These are phyloP conservation scores for Suncus etruscus DNA, from an alignment of 2,113 vertebrate genomes.

Conservation along the genomic window DNA sequence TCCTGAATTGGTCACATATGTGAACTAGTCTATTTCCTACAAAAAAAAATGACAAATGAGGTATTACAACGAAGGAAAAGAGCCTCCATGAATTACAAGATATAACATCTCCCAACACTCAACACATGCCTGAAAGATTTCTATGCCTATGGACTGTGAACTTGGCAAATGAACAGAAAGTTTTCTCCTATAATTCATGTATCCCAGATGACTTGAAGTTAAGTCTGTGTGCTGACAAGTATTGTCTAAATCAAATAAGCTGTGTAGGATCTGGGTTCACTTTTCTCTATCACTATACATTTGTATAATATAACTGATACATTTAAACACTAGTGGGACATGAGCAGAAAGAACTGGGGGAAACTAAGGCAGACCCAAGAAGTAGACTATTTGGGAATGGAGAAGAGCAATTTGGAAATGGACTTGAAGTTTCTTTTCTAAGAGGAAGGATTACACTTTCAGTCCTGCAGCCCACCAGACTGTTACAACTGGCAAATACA, in stretches of 20 bases:
- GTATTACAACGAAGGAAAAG: slow-evolving; percentile 18
- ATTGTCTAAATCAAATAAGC: slow-evolving; percentile 70
- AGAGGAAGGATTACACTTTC: slow-evolving; percentile 46
- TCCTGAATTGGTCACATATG: slow-evolving; percentile 46
- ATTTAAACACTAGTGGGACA: slow-evolving; percentile 56
- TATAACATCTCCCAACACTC: slow-evolving; percentile 45
- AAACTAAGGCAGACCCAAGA: slow-evolving; percentile 5
- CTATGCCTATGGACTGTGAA: slow-evolving; percentile 13
- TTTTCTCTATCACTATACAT: slow-evolving; percentile 6
- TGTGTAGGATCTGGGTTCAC: slow-evolving; percentile 62
- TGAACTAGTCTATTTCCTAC: slow-evolving; percentile 47
- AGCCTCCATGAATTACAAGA: slow-evolving; percentile 38
- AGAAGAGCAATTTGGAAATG: slow-evolving; percentile 59
- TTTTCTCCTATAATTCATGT: slow-evolving; percentile 43
- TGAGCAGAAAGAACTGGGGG: background rate
- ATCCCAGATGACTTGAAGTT: slow-evolving; percentile 53
- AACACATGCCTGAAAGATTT: slow-evolving; percentile 31
- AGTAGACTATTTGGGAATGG: slow-evolving; percentile 71
- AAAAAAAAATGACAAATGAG: slow-evolving; percentile 49
- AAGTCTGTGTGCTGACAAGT: slow-evolving; percentile 73
- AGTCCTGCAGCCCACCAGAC: slow-evolving; percentile 47
- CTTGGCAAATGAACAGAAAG: slow-evolving; percentile 51
- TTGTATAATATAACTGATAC: slow-evolving; percentile 35
- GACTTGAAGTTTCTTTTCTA: slow-evolving; percentile 47
- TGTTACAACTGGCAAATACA: slow-evolving; percentile 66